A percentile compares a stretch with the other conserved stretches of the same genome.
Conservation (phyloP, 2,888 invertebrate genomes). For the Agrypnus murinus region DNA sequence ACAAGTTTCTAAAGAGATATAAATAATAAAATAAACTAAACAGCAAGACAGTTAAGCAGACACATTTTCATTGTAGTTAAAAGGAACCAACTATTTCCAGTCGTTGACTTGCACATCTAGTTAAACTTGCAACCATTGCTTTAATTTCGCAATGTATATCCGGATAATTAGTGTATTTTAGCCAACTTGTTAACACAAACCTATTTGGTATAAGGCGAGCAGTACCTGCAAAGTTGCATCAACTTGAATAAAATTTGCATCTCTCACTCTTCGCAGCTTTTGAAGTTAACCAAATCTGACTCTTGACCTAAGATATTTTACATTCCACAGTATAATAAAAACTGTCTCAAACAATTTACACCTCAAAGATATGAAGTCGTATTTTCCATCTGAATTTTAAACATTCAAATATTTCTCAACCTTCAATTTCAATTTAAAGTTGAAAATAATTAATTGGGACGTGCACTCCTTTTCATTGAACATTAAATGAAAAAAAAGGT, state of each 20-base stretch:
- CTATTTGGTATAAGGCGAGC: background rate
- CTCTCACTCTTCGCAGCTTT: background rate
- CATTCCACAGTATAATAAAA: constrained; percentile 7
- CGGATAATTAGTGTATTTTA: constrained; percentile 15
- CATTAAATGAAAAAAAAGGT: too few relatives aligned
- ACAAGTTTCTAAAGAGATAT: too few relatives aligned
- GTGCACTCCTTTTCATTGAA: too few relatives aligned
- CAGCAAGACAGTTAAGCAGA: background rate
- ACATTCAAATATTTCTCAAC: too few relatives aligned
- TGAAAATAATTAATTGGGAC: too few relatives aligned
- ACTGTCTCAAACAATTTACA: constrained; percentile 5
- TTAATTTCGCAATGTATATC: background rate
- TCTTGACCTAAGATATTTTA: constrained; percentile 18
- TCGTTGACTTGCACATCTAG: constrained; percentile 26
- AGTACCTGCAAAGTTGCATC: background rate
- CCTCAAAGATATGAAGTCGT: background rate
- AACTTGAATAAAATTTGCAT: constrained; percentile 21
- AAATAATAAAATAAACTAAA: too few relatives aligned
- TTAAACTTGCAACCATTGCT: constrained; percentile 23
- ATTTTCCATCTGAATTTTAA: too few relatives aligned
- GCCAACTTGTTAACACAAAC: constrained; percentile 13
- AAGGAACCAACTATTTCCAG: constrained; percentile 14
- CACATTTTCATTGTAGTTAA: background rate
- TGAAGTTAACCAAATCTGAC: constrained; percentile 1
- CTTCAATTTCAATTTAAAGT: too few relatives aligned